Percentiles rank a stretch among this genome's conserved stretches.
Evolutionary conservation across 2,113 vertebrate genomes (phyloP).

Genomic region (Corydoras maculifer): DNA sequence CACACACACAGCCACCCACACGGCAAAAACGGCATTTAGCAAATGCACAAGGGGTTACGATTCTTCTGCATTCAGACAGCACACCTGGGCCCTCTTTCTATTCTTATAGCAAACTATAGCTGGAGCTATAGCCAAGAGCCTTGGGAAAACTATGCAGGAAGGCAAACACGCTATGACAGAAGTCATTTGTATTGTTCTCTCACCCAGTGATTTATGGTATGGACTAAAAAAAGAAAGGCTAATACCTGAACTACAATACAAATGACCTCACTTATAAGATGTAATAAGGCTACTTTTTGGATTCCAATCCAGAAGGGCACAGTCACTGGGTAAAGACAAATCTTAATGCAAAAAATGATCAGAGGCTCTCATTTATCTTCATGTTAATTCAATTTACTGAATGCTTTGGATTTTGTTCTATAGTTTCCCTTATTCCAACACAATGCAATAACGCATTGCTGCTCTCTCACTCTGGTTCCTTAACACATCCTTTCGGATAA

Average conservation of each 20-base stretch:
- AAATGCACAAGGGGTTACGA: slow-evolving; percentile 24
- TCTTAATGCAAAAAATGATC: not conserved
- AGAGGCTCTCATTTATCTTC: slow-evolving; percentile 21
- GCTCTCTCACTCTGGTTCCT: too few species aligned
- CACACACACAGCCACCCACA: not conserved
- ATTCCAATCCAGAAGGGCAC: not conserved
- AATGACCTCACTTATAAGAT: slow-evolving; percentile 9
- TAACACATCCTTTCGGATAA: too few species aligned
- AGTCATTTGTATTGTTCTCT: slow-evolving; percentile 27
- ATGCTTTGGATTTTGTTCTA: too few species aligned
- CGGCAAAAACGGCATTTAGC: slow-evolving; percentile 12
- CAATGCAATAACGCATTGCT: too few species aligned
- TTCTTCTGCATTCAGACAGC: slow-evolving; percentile 21
- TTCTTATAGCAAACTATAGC: slow-evolving; percentile 13
- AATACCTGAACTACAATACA: not conserved
- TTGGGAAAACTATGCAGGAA: not conserved
- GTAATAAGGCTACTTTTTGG: not conserved
- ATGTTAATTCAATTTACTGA: not conserved
- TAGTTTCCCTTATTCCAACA: too few species aligned
- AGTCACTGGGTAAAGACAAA: not conserved
- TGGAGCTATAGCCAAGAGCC: not conserved
- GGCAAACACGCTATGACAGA: slow-evolving; percentile 11
- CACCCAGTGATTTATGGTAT: slow-evolving; percentile 16
- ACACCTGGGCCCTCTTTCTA: slow-evolving; percentile 16
- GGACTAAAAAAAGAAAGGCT: not conserved